Evolutionary conservation across 2,888 invertebrate genomes (phyloP).

Genomic region (Eristalinus sepulchralis): DNA sequence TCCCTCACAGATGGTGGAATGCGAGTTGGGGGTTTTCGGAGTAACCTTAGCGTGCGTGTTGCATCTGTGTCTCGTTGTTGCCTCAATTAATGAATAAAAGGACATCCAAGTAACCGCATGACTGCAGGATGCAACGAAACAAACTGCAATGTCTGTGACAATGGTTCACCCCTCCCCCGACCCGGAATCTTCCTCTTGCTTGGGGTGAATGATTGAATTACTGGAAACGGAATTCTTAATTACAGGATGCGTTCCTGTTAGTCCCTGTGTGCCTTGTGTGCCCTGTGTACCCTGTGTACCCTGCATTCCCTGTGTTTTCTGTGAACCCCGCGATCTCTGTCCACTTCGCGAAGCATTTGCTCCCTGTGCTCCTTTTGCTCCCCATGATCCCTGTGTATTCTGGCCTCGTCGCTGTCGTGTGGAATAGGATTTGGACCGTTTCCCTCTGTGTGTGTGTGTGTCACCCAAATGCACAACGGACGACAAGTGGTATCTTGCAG

Average conservation of each 20-base stretch:
- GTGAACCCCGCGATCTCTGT: not conserved
- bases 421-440: not conserved
- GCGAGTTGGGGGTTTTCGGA: not conserved
- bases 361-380: too few species aligned
- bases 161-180: not conserved
- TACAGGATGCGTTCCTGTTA: conserved; percentile 24
- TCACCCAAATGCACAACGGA: not conserved
- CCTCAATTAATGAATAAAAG: conserved; percentile 52
- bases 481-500: not conserved
- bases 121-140: not conserved
- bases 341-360: not conserved
- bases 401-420: not conserved
- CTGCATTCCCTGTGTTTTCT: not conserved
- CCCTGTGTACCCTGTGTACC: not conserved
- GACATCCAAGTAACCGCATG: conserved; percentile 23
- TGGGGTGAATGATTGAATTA: conserved; percentile 36
- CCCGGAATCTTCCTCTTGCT: not conserved
- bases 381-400: too few species aligned
- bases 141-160: conserved; percentile 11
- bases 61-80: conserved; percentile 29
- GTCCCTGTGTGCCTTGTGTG: not conserved
- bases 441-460: not conserved
- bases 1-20: not conserved
- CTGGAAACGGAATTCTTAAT: conserved; percentile 43
- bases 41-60: conserved; percentile 1